Conservation (phyloP, 1,140 invertebrate species). For the Dendrolimus kikuchii region DNA sequence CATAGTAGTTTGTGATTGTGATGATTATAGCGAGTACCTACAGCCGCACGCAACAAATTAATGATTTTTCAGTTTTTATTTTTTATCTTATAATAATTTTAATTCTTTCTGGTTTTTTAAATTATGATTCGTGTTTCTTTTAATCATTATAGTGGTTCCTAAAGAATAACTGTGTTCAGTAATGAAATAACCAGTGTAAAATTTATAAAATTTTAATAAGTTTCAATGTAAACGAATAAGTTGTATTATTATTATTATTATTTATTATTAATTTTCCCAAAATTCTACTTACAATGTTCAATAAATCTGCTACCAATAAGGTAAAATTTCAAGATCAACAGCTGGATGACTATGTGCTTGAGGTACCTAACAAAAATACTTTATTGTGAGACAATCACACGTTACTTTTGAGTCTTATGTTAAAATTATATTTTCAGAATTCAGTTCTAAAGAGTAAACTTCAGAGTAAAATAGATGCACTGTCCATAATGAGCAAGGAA, state of each 20-base stretch:
- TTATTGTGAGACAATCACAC: background rate
- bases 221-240: too few relatives aligned
- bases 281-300: conserved; percentile 28
- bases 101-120: background rate
- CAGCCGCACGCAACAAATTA: background rate
- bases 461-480: conserved; percentile 85
- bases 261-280: background rate
- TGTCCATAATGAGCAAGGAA: conserved; percentile 83
- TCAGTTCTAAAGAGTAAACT: conserved; percentile 79
- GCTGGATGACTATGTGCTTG: conserved; percentile 57
- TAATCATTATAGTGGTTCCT: too few relatives aligned
- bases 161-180: too few relatives aligned
- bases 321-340: conserved; percentile 62
- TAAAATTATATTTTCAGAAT: conserved; percentile 60
- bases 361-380: conserved; percentile 28
- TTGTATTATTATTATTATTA: too few relatives aligned
- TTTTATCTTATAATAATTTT: background rate
- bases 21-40: too few relatives aligned
- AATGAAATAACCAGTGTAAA: too few relatives aligned
- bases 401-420: background rate
- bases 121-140: too few relatives aligned
- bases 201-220: too few relatives aligned
- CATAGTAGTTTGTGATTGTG: too few relatives aligned
- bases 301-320: conserved; percentile 35
- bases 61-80: background rate